These are phyloP conservation scores for Acronicta psi DNA, from an alignment of 2,888 invertebrate species.

Conservation along the genomic window DNA sequence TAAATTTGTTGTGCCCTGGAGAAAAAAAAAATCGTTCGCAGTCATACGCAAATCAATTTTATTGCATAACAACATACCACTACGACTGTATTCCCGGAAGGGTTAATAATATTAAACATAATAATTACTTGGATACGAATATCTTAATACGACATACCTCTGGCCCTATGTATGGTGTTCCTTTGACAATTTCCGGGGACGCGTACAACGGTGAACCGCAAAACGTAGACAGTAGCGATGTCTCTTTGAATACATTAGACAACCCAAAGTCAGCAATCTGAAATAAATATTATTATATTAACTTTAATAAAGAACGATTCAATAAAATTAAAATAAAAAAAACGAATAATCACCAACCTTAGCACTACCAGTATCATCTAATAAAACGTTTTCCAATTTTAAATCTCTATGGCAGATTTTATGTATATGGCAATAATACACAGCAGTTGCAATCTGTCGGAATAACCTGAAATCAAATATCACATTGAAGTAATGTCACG, in stretches of 20 bases:
- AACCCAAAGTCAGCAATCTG: slow-evolving; percentile 99
- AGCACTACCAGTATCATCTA: slow-evolving; percentile 97
- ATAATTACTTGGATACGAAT: too few relatives aligned
- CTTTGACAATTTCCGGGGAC: slow-evolving; percentile 99
- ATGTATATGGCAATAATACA: slow-evolving; percentile 99
- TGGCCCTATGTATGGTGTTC: slow-evolving; percentile 98
- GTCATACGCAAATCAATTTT: too few relatives aligned
- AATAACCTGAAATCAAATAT: slow-evolving; percentile 92
- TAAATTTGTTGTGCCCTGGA: too few relatives aligned
- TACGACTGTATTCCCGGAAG: too few relatives aligned
- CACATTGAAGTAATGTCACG: slow-evolving; percentile 8
- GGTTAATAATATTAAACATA: too few relatives aligned
- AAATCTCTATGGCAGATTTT: slow-evolving; percentile 99
- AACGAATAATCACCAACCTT: slow-evolving; percentile 90
- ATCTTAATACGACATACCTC: slow-evolving; percentile 91
- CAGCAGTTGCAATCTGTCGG: slow-evolving; percentile 98
- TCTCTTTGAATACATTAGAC: slow-evolving; percentile 98
- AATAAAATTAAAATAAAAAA: background rate
- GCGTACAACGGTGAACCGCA: slow-evolving; percentile 99
- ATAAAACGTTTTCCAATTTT: slow-evolving; percentile 97
- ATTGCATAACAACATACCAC: too few relatives aligned
- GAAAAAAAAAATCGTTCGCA: too few relatives aligned
- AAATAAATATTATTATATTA: slow-evolving; percentile 40
- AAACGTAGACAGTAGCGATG: slow-evolving; percentile 95
- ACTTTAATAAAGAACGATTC: too few relatives aligned